Base-by-base conservation (phyloP, 2,888 invertebrate species). In the Thymelicus acteon region DNA sequence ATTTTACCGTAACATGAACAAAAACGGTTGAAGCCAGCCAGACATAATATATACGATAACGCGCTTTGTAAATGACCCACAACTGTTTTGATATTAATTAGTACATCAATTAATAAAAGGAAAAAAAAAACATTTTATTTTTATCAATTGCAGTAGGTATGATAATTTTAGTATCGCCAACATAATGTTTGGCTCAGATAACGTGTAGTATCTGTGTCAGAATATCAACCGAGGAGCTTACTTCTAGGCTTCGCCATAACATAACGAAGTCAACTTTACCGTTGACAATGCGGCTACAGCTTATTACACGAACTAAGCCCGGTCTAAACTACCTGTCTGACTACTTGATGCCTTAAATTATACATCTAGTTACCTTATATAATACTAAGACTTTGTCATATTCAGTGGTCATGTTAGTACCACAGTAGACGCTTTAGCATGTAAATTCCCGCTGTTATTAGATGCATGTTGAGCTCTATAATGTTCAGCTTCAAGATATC, bases 281-380 rank as follows among this genome's bases (percentile, higher is more conserved):
- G 73, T 65, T 68, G 71, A 73, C 73, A 66, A 73, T 71, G 65
- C 72, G 72, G 70, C 73, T 72, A 67, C 61, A 62, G 73, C 64
- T 72, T 62, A 70, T 72, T 72, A 73, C 69, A 69, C 62, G 65
- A 66, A 68, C 62, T 72, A 47, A 72, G 71, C 64, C 57, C 31
- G 49, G 24, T 39, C 49, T 67, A 52, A 58, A 67, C 60, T 60
- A 39, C 31, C 49, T 24, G 40, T 3, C 48, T 37, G 13, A 1
- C 49, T 61, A 40, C 60, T 19, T 40, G 49, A n/a, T 31, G 39
- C 60, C 40, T 60, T 60, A 67, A 24, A 40, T 60, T 67, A 67
- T 52, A 60, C 39, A 60, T 60, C 8, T 66, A 7, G 24, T 58
- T 66, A 15, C 8, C 15, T 47, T 37, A 12, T 40, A 52, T 57